phyloP scores from a whole-genome alignment of 2,888 invertebrate species.

The Eumerus sabulonum region DNA sequence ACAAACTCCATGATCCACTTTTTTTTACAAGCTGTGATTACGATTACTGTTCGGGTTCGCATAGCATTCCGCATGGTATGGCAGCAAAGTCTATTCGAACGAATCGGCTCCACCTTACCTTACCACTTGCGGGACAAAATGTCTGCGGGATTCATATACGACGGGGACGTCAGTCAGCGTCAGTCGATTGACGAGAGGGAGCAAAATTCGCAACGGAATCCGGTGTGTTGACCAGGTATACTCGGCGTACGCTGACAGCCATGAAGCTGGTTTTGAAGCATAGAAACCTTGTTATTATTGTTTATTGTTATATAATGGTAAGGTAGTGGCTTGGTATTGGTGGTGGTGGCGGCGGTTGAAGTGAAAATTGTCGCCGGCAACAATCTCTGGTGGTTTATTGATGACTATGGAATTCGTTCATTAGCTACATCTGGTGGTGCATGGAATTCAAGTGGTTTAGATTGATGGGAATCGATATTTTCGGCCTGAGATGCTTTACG shows the following conservation, averaged over 20 bases:
- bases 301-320: slow-evolving; percentile 55
- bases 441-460: slow-evolving; percentile 28
- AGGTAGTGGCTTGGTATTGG: slow-evolving; percentile 12
- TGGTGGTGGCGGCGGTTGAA: too few species aligned
- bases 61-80: slow-evolving; percentile 50
- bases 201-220: slow-evolving; percentile 41
- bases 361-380: slow-evolving; percentile 60
- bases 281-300: slow-evolving; percentile 34
- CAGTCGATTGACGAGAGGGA: slow-evolving; percentile 11
- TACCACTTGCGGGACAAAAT: slow-evolving; percentile 64
- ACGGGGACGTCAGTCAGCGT: slow-evolving; percentile 27
- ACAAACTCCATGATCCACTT: slow-evolving; percentile 62
- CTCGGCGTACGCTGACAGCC: slow-evolving; percentile 17
- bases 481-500: slow-evolving; percentile 26
- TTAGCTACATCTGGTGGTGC: slow-evolving; percentile 45
- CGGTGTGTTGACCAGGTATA: slow-evolving; percentile 35
- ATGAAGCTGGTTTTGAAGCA: not conserved
- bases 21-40: slow-evolving; percentile 66
- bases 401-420: slow-evolving; percentile 51
- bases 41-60: slow-evolving; percentile 48
- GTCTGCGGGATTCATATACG: slow-evolving; percentile 21
- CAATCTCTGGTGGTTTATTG: slow-evolving; percentile 47
- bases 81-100: slow-evolving; percentile 46
- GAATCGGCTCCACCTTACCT: not conserved
- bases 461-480: slow-evolving; percentile 43